Evolutionary conservation across 2,113 vertebrate species (phyloP).

Genomic region (Hippocampus guttulatus): DNA sequence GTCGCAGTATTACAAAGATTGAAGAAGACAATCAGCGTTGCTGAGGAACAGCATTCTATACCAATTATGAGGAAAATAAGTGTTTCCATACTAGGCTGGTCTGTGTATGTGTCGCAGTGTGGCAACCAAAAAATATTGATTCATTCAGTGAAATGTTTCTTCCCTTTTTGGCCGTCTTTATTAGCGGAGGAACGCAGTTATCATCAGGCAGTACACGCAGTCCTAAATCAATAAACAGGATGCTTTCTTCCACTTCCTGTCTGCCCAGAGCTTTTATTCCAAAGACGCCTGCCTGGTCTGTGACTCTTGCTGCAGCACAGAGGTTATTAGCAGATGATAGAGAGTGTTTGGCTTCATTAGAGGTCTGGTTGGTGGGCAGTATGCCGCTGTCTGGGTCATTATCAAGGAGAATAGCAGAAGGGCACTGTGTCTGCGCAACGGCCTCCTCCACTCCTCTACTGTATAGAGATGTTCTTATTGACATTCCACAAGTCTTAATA

Average conservation of each 20-base stretch:
- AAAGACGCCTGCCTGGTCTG: slow-evolving; percentile 43
- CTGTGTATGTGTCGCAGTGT: slow-evolving; percentile 20
- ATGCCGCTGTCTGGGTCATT: slow-evolving; percentile 64
- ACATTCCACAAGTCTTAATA: slow-evolving; percentile 69
- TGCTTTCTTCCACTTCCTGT: slow-evolving; percentile 57
- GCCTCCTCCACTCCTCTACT: slow-evolving; percentile 50
- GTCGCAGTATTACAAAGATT: slow-evolving; percentile 35
- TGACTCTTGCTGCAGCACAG: slow-evolving; percentile 47
- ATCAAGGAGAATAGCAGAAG: slow-evolving; percentile 62
- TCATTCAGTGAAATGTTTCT: slow-evolving; percentile 55
- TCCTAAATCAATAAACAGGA: slow-evolving; percentile 59
- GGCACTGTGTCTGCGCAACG: slow-evolving; percentile 58
- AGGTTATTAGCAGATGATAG: slow-evolving; percentile 66
- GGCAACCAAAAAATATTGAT: slow-evolving; percentile 37
- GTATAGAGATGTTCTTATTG: slow-evolving; percentile 66
- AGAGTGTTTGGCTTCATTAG: slow-evolving; percentile 64
- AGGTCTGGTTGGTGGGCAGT: slow-evolving; percentile 62
- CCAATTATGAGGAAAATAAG: slow-evolving; percentile 69
- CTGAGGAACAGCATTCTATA: slow-evolving; percentile 50
- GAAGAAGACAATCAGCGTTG: slow-evolving; percentile 60
- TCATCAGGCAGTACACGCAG: slow-evolving; percentile 26
- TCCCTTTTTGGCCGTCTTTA: slow-evolving; percentile 30
- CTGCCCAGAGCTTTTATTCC: slow-evolving; percentile 54
- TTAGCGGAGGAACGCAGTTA: slow-evolving; percentile 44
- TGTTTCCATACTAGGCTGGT: slow-evolving; percentile 53